phyloP scores from a whole-genome alignment of 2,113 vertebrate species.

The Upupa epops region DNA sequence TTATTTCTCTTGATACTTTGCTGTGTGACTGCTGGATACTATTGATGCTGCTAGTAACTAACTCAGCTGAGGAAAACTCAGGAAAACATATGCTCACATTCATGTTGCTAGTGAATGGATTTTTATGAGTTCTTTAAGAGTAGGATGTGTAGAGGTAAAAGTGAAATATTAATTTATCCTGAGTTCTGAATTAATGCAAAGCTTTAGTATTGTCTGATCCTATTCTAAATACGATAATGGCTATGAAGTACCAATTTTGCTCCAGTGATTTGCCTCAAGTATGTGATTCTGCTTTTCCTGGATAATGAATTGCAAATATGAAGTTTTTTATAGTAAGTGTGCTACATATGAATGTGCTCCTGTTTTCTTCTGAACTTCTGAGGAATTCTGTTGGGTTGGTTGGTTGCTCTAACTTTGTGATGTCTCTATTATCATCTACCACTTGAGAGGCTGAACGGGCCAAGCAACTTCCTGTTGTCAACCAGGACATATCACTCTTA shows the following conservation, averaged over 20 bases:
- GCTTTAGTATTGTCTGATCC: neutral
- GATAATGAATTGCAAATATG: neutral
- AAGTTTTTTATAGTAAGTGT: neutral
- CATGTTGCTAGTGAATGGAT: neutral
- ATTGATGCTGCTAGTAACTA: neutral
- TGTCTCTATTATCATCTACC: too few relatives aligned
- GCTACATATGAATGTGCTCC: neutral
- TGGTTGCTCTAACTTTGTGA: too few relatives aligned
- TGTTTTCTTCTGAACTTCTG: neutral
- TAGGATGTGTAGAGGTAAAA: neutral
- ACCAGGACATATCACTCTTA: too few relatives aligned
- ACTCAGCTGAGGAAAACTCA: neutral
- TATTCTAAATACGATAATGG: neutral
- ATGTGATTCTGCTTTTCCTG: neutral
- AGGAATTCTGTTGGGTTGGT: neutral
- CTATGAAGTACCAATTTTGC: neutral
- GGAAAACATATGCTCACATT: neutral
- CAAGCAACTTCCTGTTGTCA: too few relatives aligned
- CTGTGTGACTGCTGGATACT: neutral
- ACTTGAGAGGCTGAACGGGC: too few relatives aligned
- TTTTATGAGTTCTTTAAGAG: neutral
- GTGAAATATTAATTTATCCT: neutral
- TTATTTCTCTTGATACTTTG: neutral
- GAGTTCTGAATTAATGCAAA: neutral
- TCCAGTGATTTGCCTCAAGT: neutral